These are phyloP conservation scores for Naso thynnoides DNA, from an alignment of 2,797 vertebrate species.

Conservation along the genomic window DNA sequence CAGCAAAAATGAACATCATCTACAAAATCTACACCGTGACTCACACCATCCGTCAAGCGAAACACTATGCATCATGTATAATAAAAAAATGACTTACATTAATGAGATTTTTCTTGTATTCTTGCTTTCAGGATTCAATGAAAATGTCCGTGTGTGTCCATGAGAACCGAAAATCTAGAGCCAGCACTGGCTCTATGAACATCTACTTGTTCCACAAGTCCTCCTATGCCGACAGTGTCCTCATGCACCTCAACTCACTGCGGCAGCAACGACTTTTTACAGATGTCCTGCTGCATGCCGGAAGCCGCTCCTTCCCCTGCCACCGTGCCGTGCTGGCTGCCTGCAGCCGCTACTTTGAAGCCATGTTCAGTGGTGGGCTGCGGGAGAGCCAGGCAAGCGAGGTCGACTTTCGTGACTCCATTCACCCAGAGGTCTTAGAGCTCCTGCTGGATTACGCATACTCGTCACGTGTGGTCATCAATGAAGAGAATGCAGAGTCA, in stretches of 20 bases:
- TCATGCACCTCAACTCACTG: constrained; percentile 95
- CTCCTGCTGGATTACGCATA: constrained; percentile 97
- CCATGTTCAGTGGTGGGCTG: constrained; percentile 97
- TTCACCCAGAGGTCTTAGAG: constrained; percentile 96
- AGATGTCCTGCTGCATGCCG: constrained; percentile 95
- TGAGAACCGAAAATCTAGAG: constrained; percentile 97
- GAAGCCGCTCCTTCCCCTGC: constrained; percentile 95
- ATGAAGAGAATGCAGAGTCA: constrained; percentile 97
- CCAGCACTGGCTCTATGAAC: constrained; percentile 98
- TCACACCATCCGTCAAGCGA: not conserved
- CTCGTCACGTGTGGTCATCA: constrained; percentile 97
- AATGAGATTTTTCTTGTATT: constrained; percentile 24
- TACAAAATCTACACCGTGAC: not conserved
- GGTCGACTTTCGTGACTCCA: constrained; percentile 96
- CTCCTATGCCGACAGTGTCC: constrained; percentile 97
- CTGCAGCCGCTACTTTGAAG: constrained; percentile 98
- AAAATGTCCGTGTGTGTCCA: constrained; percentile 99
- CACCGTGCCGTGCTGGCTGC: constrained; percentile 96
- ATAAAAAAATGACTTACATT: constrained; percentile 14
- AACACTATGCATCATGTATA: not conserved
- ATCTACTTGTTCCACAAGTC: constrained; percentile 99
- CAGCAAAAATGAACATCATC: not conserved
- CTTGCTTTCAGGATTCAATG: constrained; percentile 89
- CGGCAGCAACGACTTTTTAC: constrained; percentile 97
- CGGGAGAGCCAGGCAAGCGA: constrained; percentile 97